Conservation (phyloP, 2,113 vertebrate genomes). For the Himantopus leucocephalus region DNA sequence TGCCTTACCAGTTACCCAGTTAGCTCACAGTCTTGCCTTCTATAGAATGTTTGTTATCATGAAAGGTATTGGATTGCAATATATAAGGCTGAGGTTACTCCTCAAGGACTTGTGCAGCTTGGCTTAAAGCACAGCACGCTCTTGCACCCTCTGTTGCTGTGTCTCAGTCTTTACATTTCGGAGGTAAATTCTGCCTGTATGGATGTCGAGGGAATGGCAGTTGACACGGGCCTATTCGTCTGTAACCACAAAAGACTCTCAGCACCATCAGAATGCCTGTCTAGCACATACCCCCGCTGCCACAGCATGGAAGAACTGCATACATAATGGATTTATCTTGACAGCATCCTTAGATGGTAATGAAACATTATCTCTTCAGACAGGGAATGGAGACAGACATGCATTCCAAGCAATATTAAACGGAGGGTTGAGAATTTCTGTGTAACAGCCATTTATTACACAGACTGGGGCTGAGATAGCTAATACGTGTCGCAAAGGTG, state of each 20-base stretch:
- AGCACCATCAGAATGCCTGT: background rate
- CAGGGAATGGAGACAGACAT: background rate
- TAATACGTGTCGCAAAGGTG: background rate
- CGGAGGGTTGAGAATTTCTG: background rate
- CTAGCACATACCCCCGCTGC: background rate
- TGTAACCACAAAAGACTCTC: background rate
- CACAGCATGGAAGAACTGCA: background rate
- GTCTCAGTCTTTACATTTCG: background rate
- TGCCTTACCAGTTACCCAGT: background rate
- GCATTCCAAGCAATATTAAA: background rate
- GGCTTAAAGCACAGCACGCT: background rate
- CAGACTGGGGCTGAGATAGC: background rate
- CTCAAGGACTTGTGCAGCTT: background rate
- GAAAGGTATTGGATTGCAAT: background rate
- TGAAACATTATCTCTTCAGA: background rate
- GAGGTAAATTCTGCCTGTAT: background rate
- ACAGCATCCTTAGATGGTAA: background rate
- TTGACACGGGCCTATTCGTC: rapidly evolving
- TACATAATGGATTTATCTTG: background rate
- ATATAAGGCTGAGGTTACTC: background rate
- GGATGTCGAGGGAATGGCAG: background rate
- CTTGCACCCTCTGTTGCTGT: background rate
- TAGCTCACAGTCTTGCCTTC: background rate
- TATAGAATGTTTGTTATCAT: background rate
- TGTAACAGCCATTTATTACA: background rate